Base-by-base conservation (phyloP, 2,113 vertebrate genomes). In the Anser cygnoides region DNA sequence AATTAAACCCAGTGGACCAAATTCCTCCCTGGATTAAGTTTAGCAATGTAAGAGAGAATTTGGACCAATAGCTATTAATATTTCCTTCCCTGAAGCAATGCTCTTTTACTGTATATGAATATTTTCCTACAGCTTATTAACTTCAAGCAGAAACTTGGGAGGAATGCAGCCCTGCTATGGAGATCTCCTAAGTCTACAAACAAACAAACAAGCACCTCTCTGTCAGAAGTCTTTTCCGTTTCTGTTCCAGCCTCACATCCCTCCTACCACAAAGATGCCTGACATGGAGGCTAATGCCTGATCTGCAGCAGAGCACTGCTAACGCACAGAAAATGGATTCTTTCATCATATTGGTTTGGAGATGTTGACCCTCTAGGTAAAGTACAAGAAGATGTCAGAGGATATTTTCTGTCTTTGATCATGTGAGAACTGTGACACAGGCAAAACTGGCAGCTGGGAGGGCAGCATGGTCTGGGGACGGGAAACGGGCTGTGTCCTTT, bases 1-100 rank as follows among this genome's bases (percentile, higher is more conserved):
- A 95, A 83, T 87, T 89, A 93, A 97, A 93, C 80, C 80, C 92
- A 75, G 66, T 52, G 49, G 84, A 80, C 78, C 59, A 73, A 85
- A 94, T 94, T 94, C 83, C 92, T 88, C 72, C 70, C 63, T 77
- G 89, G 73, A 95, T 89, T 92, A 91, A 90, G 67, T 91, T 90
- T 72, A 86, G 76, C 86, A 94, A 90, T 81, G 54, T 63, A 68
- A 96, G 87, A 89, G 71, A 76, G 57, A 91, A 89, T 84, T 79
- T 90, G 84, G 85, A 89, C 89, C 73, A 77, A 68, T 57, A 94
- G 49, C 54, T 86, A 85, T 90, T 80, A 95, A 90, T 59, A 86
- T 86, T 95, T 92, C 9, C 15, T 14, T 91, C 65, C 83, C 83
- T 44, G 65, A 77, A 95, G 84, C 75, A 83, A 79, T 59, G 86